These are phyloP conservation scores for Boleophthalmus pectinirostris DNA, from an alignment of 2,113 vertebrate species.

Conservation along the genomic window DNA sequence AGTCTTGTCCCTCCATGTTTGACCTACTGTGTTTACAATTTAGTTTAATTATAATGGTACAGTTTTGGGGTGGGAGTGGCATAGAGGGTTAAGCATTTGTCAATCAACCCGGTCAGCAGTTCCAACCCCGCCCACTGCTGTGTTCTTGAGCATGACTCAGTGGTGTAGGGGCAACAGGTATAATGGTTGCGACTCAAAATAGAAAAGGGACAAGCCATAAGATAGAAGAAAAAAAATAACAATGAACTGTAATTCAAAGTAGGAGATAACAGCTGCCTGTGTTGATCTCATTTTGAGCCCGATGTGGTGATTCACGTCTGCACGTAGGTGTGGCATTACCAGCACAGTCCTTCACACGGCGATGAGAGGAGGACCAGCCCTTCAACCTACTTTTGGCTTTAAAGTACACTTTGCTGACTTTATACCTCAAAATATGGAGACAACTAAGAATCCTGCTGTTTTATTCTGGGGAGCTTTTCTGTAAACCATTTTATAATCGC, in stretches of 20 bases:
- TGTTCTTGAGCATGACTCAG: not conserved
- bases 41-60: not conserved
- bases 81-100: too few species aligned
- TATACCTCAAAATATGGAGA: too few species aligned
- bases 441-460: too few species aligned
- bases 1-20: not conserved
- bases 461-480: not conserved
- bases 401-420: not conserved
- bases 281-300: slow-evolving; percentile 6
- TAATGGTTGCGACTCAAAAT: not conserved
- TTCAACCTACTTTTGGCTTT: not conserved
- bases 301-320: slow-evolving; percentile 18
- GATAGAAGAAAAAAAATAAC: not conserved
- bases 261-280: not conserved
- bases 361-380: slow-evolving; percentile 12
- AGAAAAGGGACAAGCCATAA: not conserved
- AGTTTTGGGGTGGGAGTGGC: too few species aligned
- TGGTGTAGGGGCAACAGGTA: not conserved
- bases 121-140: not conserved
- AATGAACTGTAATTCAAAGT: not conserved
- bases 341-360: slow-evolving; percentile 26
- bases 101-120: too few species aligned
- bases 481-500: not conserved
- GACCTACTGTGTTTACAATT: not conserved
- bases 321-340: slow-evolving; percentile 33